These are phyloP conservation scores for Polietes domitor DNA, from an alignment of 2,888 invertebrate species.

Conservation along the genomic window DNA sequence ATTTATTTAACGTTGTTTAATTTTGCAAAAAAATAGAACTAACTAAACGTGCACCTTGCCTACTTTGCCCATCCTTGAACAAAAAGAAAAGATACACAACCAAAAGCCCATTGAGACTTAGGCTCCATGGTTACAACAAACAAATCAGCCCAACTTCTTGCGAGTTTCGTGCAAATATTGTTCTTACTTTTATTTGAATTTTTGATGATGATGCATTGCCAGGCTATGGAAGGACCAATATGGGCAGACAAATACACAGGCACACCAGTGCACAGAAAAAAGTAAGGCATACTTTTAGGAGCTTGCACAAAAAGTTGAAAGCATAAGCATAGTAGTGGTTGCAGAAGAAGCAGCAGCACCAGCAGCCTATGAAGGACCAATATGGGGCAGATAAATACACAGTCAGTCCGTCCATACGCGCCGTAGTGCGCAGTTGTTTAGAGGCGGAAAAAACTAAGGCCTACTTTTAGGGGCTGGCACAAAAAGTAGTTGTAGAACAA, in stretches of 20 bases:
- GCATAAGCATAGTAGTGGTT: no score
- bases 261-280: background rate
- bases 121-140: background rate
- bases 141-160: background rate
- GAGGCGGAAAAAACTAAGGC: no score
- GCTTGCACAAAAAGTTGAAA: background rate
- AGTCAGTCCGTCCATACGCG: no score
- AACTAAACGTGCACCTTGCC: background rate
- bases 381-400: background rate
- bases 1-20: slow-evolving; percentile 7
- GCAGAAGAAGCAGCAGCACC: background rate
- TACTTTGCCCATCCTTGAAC: background rate
- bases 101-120: background rate
- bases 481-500: no score
- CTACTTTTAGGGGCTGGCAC: no score
- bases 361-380: background rate
- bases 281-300: slow-evolving; percentile 37
- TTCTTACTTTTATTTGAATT: slow-evolving; percentile 40
- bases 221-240: background rate
- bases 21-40: background rate
- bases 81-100: background rate
- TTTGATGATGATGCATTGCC: slow-evolving; percentile 40
- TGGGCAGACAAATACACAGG: background rate
- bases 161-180: slow-evolving; percentile 25
- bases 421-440: no score